Conservation (phyloP, 2,888 invertebrate genomes). For the Drosophila atripex region DNA sequence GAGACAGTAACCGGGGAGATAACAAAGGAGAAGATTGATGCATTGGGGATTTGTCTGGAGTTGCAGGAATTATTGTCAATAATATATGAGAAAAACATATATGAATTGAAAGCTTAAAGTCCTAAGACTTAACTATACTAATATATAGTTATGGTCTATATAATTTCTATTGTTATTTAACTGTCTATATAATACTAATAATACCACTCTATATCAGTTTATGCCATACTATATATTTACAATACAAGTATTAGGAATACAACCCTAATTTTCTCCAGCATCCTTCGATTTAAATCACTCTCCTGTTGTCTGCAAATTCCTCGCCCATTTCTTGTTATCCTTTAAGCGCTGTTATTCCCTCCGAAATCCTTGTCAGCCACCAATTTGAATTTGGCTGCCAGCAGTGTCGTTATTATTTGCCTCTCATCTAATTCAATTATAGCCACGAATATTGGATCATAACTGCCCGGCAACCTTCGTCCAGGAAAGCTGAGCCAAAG, state of each 20-base stretch:
- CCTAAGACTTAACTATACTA: no score
- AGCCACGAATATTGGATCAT: constrained; percentile 47
- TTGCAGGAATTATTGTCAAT: not conserved
- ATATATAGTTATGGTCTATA: no score
- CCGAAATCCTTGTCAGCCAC: constrained; percentile 27
- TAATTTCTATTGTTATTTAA: no score
- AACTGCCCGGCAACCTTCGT: constrained; percentile 24
- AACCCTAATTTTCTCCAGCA: no score
- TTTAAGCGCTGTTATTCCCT: constrained; percentile 8
- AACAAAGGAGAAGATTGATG: not conserved
- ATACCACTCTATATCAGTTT: no score
- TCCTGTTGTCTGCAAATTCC: not conserved
- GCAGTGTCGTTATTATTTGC: constrained; percentile 32
- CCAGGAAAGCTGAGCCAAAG: constrained; percentile 15
- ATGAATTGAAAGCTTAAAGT: no score
- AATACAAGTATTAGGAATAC: no score
- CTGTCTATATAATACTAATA: no score
- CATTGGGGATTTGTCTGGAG: not conserved
- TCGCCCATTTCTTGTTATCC: not conserved
- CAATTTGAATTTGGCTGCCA: constrained; percentile 42
- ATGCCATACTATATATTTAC: no score
- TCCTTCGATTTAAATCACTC: not conserved
- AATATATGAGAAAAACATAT: no score
- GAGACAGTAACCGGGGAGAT: not conserved
- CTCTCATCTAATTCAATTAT: constrained; percentile 43